These are phyloP conservation scores for Brachypteracias leptosomus DNA, from an alignment of 2,113 vertebrate species.

Conservation along the genomic window DNA sequence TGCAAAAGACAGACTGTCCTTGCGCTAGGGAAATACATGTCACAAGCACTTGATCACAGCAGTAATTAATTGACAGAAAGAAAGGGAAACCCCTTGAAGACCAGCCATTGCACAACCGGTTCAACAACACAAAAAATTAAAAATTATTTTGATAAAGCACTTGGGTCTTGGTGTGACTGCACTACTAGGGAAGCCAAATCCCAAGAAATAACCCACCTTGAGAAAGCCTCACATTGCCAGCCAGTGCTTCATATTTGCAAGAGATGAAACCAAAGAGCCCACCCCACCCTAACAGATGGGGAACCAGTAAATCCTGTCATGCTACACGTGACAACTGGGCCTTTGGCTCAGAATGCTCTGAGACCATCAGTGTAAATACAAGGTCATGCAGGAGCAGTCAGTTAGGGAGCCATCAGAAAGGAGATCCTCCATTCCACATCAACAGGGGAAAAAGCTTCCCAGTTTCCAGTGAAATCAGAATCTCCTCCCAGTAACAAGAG, in stretches of 20 bases:
- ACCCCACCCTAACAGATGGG: not conserved
- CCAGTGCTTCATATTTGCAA: not conserved
- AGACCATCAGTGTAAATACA: not conserved
- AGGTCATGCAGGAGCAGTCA: accelerated
- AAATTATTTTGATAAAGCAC: not conserved
- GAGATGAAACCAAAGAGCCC: not conserved
- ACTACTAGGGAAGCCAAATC: not conserved
- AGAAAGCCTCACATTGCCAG: not conserved
- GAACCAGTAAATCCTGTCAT: not conserved
- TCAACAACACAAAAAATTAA: not conserved
- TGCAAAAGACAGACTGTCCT: not conserved
- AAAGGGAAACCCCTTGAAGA: not conserved
- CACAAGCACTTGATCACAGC: not conserved
- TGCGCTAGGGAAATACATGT: not conserved
- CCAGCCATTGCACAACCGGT: not conserved
- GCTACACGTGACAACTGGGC: not conserved
- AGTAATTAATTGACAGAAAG: not conserved
- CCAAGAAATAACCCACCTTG: not conserved
- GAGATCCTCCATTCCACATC: not conserved
- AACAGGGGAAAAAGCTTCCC: not conserved
- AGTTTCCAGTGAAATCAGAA: not conserved
- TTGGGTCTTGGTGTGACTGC: not conserved
- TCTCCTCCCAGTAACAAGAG: not conserved
- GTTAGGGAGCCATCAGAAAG: not conserved
- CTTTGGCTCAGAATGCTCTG: not conserved